phyloP scores from a whole-genome alignment of 2,888 invertebrate genomes.

The Diplolepis rosae region DNA sequence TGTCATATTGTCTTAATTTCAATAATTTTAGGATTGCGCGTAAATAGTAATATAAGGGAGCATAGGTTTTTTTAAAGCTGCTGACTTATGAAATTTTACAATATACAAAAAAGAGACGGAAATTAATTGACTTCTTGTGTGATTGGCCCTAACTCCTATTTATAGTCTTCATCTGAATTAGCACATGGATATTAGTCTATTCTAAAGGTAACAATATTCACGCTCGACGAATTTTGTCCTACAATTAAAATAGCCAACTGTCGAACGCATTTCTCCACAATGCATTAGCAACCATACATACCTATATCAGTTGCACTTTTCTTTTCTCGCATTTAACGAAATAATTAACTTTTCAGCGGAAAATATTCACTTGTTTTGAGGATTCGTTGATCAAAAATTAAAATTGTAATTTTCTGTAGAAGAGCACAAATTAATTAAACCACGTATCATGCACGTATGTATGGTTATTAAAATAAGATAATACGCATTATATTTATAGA shows the following conservation, averaged over 20 bases:
- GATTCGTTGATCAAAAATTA: not conserved
- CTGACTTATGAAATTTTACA: not conserved
- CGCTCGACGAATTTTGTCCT: conserved; percentile 20
- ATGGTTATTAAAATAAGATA: no score
- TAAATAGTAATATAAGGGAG: no score
- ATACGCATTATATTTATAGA: no score
- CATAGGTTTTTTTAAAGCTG: not conserved
- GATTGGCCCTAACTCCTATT: not conserved
- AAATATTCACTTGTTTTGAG: not conserved
- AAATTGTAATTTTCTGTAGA: not conserved
- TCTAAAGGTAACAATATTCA: conserved; percentile 10
- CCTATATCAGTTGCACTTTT: no score
- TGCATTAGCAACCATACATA: not conserved
- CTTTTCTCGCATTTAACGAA: not conserved
- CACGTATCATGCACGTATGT: no score
- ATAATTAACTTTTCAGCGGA: not conserved
- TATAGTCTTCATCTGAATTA: conserved; percentile 33
- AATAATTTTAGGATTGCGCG: no score
- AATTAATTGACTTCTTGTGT: conserved; percentile 25
- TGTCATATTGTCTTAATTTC: no score
- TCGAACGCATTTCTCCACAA: not conserved
- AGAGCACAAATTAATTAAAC: no score
- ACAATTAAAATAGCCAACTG: conserved; percentile 9
- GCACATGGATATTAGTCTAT: conserved; percentile 28
- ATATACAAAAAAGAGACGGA: not conserved